phyloP scores from a whole-genome alignment of 1,140 invertebrate genomes.

The Rhynchophorus ferrugineus region DNA sequence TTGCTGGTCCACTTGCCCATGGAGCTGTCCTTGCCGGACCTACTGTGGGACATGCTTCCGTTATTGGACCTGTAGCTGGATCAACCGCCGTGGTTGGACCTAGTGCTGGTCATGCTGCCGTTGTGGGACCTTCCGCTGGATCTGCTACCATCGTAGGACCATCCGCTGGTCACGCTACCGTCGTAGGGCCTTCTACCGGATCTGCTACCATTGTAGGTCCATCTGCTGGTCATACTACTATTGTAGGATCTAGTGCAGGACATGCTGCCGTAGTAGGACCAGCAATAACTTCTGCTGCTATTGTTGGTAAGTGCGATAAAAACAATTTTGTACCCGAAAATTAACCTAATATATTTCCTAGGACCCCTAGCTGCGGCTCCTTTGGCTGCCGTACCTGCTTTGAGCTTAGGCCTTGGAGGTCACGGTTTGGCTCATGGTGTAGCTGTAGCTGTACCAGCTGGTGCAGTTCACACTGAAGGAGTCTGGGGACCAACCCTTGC shows the following conservation, averaged over 20 bases:
- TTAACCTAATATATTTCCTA: not conserved
- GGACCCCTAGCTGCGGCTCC: not conserved
- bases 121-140: slow-evolving; percentile 2
- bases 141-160: slow-evolving; percentile 3
- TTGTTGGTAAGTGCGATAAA: no score
- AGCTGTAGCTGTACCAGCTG: slow-evolving; percentile 21
- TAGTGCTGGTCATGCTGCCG: not conserved
- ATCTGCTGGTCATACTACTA: no score
- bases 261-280: slow-evolving; percentile 6
- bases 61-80: not conserved
- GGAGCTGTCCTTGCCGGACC: slow-evolving; percentile 10
- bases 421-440: slow-evolving; percentile 17
- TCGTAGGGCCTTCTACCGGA: slow-evolving; percentile 14
- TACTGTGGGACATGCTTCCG: not conserved
- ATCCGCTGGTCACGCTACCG: not conserved
- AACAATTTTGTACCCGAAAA: no score
- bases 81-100: not conserved
- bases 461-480: slow-evolving; percentile 16
- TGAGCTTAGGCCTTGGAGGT: not conserved
- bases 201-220: slow-evolving; percentile 11
- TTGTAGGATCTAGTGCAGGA: slow-evolving; percentile 8
- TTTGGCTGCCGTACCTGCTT: not conserved
- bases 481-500: slow-evolving; percentile 23
- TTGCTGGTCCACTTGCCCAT: not conserved
- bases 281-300: no score